Base-by-base conservation (phyloP, 2,888 invertebrate species). In the Nineta flava region DNA sequence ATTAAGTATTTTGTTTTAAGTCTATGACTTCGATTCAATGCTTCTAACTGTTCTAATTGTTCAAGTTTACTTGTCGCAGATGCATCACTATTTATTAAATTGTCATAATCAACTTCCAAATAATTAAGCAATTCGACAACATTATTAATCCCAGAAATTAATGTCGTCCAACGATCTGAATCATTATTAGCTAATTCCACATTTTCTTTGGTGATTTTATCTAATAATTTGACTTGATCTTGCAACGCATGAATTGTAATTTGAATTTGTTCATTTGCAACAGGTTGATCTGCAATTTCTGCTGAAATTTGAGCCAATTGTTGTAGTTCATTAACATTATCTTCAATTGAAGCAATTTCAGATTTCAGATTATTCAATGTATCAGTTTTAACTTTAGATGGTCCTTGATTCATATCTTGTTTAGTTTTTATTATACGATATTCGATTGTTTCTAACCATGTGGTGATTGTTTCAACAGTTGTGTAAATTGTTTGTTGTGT, bases 391-490 rank as follows among this genome's bases (percentile, higher is more conserved):
- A 74, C 73, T 57, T 76, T 72, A n/a, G 79, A 72, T 1, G 75
- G 75, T 10, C 74, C 74, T 46, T 76, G 72, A 16, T 69, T 69
- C 0, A 71, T 72, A 61, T 75, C 71, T 55, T 75, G 73, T n/a
- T 72, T 62, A 52, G 73, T 74, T 19, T 77, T 62, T 57, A 77
- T 81, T 45, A 87, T 83, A 57, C 80, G 77, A 56, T 87, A 87
- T 61, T 87, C 87, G 52, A 90, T 85, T 21, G 83, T 86, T 67
- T 90, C 86, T 42, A 91, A 63, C 86, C 88, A 88, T 12, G 81
- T 81, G 0, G 87, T 85, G 41, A 91, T 82, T 0, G 81, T 83
- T 64, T 88, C 85, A 45, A 88, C 81, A 0, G 87, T 77, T 17
- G 81, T 78, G 9, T 86, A 75, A 10, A 87, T 72, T 41, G 77